These are phyloP conservation scores for Bombus waltoni DNA, from an alignment of 1,140 invertebrate genomes.

Conservation along the genomic window DNA sequence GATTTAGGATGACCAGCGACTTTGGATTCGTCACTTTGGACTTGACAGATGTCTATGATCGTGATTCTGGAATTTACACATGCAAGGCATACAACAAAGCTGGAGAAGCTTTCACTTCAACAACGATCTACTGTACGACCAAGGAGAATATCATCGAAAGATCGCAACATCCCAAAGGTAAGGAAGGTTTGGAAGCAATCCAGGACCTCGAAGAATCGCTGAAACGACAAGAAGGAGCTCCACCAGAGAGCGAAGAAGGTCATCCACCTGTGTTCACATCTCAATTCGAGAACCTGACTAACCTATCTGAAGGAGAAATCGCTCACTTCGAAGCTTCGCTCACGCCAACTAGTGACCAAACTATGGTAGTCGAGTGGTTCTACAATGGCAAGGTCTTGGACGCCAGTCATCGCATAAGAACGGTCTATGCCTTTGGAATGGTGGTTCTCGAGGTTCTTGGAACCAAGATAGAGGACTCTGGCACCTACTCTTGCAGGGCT, in stretches of 20 bases:
- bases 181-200: conserved; percentile 94
- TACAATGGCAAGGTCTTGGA: conserved; percentile 95
- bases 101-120: conserved; percentile 96
- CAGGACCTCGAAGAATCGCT: conserved; percentile 95
- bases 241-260: conserved; percentile 89
- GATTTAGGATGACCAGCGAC: conserved; percentile 94
- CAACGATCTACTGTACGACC: conserved; percentile 91
- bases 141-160: conserved; percentile 93
- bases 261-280: conserved; percentile 94
- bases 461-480: conserved; percentile 94
- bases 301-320: conserved; percentile 94
- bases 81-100: conserved; percentile 93
- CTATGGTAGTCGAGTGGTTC: conserved; percentile 99
- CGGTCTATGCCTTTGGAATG: conserved; percentile 97
- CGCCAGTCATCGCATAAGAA: conserved; percentile 94
- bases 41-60: conserved; percentile 93
- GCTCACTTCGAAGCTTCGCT: conserved; percentile 97
- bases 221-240: conserved; percentile 86
- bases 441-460: conserved; percentile 97
- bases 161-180: conserved; percentile 96
- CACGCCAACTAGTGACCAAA: conserved; percentile 96
- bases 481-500: conserved; percentile 92
- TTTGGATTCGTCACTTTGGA: conserved; percentile 97
- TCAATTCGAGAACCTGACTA: conserved; percentile 91
- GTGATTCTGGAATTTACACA: conserved; percentile 97